Percentiles rank a stretch among this genome's conserved stretches.
Conservation (phyloP, 2,888 invertebrate genomes). For the Mystacides longicornis region DNA sequence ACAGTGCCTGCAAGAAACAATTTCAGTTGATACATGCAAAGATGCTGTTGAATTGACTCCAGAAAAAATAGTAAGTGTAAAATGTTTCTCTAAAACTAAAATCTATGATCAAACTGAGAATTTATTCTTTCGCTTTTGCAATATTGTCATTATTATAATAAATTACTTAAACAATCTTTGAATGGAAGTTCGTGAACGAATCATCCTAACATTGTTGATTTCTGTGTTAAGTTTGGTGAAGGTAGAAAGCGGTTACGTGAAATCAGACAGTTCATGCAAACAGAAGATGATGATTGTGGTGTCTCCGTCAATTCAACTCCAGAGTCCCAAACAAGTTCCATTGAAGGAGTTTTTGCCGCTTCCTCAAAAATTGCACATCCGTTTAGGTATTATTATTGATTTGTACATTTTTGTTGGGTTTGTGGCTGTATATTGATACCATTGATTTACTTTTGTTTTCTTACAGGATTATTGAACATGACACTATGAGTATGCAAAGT, state of each 20-base stretch:
- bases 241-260: slow-evolving; percentile 76
- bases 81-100: too few relatives aligned
- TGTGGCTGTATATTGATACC: neutral
- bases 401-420: neutral
- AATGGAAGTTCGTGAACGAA: too few relatives aligned
- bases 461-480: slow-evolving; percentile 73
- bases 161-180: too few relatives aligned
- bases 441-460: neutral
- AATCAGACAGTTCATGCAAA: slow-evolving; percentile 77
- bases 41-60: slow-evolving; percentile 22
- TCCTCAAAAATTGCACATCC: slow-evolving; percentile 63
- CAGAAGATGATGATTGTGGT: slow-evolving; percentile 71
- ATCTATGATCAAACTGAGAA: too few relatives aligned
- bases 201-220: neutral
- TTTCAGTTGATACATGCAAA: slow-evolving; percentile 1
- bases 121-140: too few relatives aligned
- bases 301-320: slow-evolving; percentile 49
- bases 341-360: slow-evolving; percentile 68
- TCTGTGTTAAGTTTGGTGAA: slow-evolving; percentile 12
- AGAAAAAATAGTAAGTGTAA: slow-evolving; percentile 22
- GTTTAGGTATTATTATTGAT: slow-evolving; percentile 45
- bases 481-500: slow-evolving; percentile 80
- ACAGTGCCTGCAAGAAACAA: neutral
- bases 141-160: too few relatives aligned
- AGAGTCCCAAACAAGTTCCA: slow-evolving; percentile 64